Conservation (phyloP, 2,888 invertebrate genomes). For the Acleris sparsana region DNA sequence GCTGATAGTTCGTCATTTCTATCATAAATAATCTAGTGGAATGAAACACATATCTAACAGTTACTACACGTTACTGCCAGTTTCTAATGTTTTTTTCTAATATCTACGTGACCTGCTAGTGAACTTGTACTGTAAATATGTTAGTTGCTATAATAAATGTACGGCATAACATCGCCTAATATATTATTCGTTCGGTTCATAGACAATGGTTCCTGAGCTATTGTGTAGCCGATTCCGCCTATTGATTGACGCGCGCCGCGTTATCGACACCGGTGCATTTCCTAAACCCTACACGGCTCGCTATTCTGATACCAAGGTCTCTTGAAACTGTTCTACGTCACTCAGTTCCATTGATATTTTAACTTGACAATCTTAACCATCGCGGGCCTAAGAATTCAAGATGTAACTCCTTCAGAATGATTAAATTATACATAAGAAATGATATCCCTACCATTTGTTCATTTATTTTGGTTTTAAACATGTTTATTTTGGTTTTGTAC, state of each 20-base stretch:
- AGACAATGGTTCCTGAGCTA: constrained; percentile 38
- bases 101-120: constrained; percentile 22
- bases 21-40: not conserved
- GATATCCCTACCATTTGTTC: too few relatives aligned
- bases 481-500: too few relatives aligned
- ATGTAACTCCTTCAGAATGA: too few relatives aligned
- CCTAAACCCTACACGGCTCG: constrained; percentile 39
- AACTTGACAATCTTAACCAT: too few relatives aligned
- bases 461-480: too few relatives aligned
- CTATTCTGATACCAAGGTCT: constrained; percentile 8
- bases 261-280: constrained; percentile 57
- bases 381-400: too few relatives aligned
- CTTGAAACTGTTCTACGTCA: not conserved
- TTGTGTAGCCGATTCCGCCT: constrained; percentile 57
- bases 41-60: not conserved
- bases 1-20: not conserved
- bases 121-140: constrained; percentile 44
- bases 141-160: too few relatives aligned
- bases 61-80: not conserved
- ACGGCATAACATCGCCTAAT: constrained; percentile 19
- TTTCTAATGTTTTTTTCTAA: not conserved
- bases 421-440: too few relatives aligned
- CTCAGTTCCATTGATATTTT: not conserved
- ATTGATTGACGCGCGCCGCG: constrained; percentile 64
- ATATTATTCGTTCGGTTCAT: constrained; percentile 31